A percentile compares a stretch with the other conserved stretches of the same genome.
phyloP scores from a whole-genome alignment of 2,113 vertebrate genomes.

The Dicrurus megarhynchus region DNA sequence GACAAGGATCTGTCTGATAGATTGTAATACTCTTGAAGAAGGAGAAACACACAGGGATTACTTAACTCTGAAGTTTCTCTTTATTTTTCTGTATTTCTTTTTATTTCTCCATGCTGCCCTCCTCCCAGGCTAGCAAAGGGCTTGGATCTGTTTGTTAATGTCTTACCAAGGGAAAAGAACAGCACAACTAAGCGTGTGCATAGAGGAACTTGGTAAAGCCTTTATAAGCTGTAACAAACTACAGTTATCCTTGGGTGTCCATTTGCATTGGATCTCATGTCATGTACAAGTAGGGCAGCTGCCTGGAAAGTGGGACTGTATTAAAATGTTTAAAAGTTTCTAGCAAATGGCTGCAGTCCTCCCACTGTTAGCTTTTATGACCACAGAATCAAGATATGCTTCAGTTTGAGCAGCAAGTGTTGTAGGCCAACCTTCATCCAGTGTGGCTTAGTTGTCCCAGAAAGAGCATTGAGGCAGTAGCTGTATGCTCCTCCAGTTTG shows the following conservation, averaged over 20 bases:
- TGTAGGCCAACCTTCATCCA: not conserved
- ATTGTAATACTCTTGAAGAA: not conserved
- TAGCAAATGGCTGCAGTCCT: not conserved
- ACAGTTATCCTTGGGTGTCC: not conserved
- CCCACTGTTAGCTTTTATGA: not conserved
- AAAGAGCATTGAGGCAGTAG: not conserved
- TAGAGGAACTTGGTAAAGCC: not conserved
- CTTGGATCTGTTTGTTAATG: not conserved
- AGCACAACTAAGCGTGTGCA: not conserved
- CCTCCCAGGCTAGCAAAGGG: not conserved
- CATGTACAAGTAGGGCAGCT: not conserved
- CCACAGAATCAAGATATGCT: not conserved
- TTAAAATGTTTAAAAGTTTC: slow-evolving; percentile 32
- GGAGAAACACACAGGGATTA: not conserved
- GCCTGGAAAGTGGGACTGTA: not conserved
- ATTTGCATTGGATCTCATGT: not conserved
- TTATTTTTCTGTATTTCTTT: slow-evolving; percentile 10
- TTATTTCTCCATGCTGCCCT: not conserved
- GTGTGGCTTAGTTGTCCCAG: not conserved
- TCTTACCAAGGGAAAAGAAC: not conserved
- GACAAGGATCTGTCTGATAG: not conserved
- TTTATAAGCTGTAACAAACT: not conserved
- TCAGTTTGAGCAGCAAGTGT: not conserved
- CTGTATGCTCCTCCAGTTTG: not conserved
- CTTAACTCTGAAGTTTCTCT: slow-evolving; percentile 18